Percentiles rank a stretch among this genome's conserved stretches.
Conservation (phyloP, 2,888 invertebrate genomes). For the Cephus nigrinus region DNA sequence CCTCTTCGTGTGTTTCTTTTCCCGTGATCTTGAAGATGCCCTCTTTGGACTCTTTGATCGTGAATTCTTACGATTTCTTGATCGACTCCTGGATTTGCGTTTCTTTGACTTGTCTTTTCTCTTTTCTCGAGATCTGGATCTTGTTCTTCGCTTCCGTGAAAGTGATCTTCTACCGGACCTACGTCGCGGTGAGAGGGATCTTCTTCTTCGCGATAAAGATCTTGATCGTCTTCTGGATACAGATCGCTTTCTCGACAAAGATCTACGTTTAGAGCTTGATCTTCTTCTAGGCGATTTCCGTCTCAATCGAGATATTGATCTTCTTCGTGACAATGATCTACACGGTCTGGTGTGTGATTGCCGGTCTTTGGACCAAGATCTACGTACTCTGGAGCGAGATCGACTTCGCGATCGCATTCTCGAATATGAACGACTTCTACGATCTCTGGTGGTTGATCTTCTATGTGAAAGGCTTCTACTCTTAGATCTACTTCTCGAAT, state of each 20-base stretch:
- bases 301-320: slow-evolving; percentile 51
- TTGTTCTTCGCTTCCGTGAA: slow-evolving; percentile 42
- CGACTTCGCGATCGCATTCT: slow-evolving; percentile 46
- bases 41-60: slow-evolving; percentile 55
- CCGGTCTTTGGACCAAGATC: slow-evolving; percentile 54
- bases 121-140: slow-evolving; percentile 38
- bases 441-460: slow-evolving; percentile 55
- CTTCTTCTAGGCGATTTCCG: slow-evolving; percentile 44
- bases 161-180: slow-evolving; percentile 36
- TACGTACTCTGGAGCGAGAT: slow-evolving; percentile 51
- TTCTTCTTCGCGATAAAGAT: slow-evolving; percentile 36
- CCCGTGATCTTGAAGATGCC: slow-evolving; percentile 52
- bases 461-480: slow-evolving; percentile 50
- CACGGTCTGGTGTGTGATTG: slow-evolving; percentile 45
- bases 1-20: slow-evolving; percentile 61
- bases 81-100: slow-evolving; percentile 60
- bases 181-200: slow-evolving; percentile 37
- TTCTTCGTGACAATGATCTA: slow-evolving; percentile 48
- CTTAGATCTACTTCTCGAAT: slow-evolving; percentile 44
- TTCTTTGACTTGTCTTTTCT: slow-evolving; percentile 60
- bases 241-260: slow-evolving; percentile 30
- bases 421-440: slow-evolving; percentile 57
- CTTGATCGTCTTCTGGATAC: slow-evolving; percentile 40
- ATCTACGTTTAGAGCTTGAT: slow-evolving; percentile 32
- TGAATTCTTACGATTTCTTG: slow-evolving; percentile 52